Percentiles rank a stretch among this genome's conserved stretches.
phyloP scores from a whole-genome alignment of 2,113 vertebrate genomes.

The Globicephala melas region DNA sequence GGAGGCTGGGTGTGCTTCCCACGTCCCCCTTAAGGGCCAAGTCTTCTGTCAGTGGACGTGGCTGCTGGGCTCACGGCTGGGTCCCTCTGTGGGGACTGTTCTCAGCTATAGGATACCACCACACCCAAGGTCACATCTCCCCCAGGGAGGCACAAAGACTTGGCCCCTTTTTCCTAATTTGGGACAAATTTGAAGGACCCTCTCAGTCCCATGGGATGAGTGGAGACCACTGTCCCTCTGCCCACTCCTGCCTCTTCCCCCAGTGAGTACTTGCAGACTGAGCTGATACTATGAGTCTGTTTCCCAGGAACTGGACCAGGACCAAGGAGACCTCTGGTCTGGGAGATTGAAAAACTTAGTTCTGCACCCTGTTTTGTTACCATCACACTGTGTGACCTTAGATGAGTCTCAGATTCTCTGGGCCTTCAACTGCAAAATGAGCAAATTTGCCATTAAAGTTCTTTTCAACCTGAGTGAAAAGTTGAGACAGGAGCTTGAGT shows the following conservation, averaged over 20 bases:
- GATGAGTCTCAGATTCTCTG: neutral
- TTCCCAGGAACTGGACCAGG: neutral
- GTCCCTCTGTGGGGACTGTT: neutral
- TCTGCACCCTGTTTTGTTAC: neutral
- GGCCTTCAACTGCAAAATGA: neutral
- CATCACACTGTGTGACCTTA: neutral
- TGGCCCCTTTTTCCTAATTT: neutral
- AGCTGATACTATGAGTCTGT: neutral
- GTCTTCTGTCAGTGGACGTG: neutral
- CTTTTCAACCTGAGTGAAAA: neutral
- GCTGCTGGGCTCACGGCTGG: neutral
- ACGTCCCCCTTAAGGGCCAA: neutral
- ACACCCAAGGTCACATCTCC: neutral
- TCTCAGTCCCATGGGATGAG: neutral
- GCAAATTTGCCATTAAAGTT: neutral
- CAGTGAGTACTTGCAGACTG: neutral
- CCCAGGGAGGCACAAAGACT: neutral
- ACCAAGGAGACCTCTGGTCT: neutral
- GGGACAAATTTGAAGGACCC: neutral
- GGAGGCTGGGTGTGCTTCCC: accelerated
- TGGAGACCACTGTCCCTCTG: neutral
- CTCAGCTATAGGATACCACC: neutral
- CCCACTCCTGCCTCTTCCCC: neutral
- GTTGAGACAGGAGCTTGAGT: too few species aligned
- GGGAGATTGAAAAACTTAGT: neutral